Conservation (phyloP, 2,888 invertebrate genomes). For the Hydroisotoma schaefferi region DNA sequence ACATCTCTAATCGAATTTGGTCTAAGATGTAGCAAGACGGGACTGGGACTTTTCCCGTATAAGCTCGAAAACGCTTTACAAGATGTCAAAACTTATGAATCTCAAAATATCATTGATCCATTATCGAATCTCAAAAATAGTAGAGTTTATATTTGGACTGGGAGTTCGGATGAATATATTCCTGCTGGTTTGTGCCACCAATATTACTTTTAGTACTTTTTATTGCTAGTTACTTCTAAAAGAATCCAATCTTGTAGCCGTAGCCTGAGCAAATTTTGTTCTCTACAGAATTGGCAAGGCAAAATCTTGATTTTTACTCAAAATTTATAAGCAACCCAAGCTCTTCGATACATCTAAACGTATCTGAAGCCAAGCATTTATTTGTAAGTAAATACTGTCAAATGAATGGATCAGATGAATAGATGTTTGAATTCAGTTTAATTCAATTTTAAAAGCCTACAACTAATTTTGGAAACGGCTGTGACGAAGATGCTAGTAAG, state of each 20-base stretch:
- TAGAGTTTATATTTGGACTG: slow-evolving; percentile 42
- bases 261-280: too few relatives aligned
- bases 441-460: slow-evolving; percentile 29
- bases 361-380: slow-evolving; percentile 34
- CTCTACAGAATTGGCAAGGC: slow-evolving; percentile 31
- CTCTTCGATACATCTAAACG: slow-evolving; percentile 17
- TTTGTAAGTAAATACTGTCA: slow-evolving; percentile 42
- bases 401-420: background rate
- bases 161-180: slow-evolving; percentile 36
- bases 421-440: too few relatives aligned
- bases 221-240: background rate
- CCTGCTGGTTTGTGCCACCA: slow-evolving; percentile 30
- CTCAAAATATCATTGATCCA: slow-evolving; percentile 34
- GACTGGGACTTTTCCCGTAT: slow-evolving; percentile 37
- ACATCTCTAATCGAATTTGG: slow-evolving; percentile 38
- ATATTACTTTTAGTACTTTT: background rate
- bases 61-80: slow-evolving; percentile 22
- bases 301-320: slow-evolving; percentile 39
- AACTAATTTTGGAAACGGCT: slow-evolving; percentile 32
- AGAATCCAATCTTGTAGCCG: too few relatives aligned
- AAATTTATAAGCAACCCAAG: slow-evolving; percentile 19
- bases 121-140: slow-evolving; percentile 28
- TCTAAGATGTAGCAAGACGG: slow-evolving; percentile 35
- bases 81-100: slow-evolving; percentile 34
- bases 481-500: slow-evolving; percentile 32